phyloP scores from a whole-genome alignment of 1,140 invertebrate species.

The Drosophila equinoxialis region DNA sequence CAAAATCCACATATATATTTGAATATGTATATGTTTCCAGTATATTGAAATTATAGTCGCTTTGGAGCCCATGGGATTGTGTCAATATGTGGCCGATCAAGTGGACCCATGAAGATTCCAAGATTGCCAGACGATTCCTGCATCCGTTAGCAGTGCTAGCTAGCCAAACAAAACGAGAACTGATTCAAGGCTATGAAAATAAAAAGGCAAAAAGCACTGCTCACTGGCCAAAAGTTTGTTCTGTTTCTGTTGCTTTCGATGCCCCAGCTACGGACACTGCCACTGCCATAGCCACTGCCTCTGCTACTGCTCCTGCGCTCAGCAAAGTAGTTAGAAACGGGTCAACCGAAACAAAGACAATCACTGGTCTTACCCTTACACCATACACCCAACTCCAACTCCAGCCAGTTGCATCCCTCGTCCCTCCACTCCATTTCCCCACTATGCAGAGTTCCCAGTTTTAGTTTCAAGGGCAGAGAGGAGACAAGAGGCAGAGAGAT shows the following conservation, averaged over 20 bases:
- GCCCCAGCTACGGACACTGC: neutral
- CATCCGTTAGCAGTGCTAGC: neutral
- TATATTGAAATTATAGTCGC: neutral
- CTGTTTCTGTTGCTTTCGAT: constrained; percentile 4
- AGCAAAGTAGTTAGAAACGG: constrained; percentile 12
- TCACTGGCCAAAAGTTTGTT: constrained; percentile 9
- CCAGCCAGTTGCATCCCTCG: neutral
- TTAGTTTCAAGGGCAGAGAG: constrained; percentile 4
- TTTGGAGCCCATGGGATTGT: neutral
- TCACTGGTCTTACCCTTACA: constrained; percentile 8
- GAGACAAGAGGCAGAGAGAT: neutral
- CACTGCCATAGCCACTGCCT: neutral
- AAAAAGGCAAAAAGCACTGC: constrained; percentile 1
- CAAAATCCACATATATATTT: neutral
- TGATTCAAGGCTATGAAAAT: constrained; percentile 8
- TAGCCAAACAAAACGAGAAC: constrained; percentile 5
- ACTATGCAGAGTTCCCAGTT: constrained; percentile 1
- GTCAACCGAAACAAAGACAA: constrained; percentile 12
- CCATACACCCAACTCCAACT: neutral
- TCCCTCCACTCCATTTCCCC: neutral
- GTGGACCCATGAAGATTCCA: neutral
- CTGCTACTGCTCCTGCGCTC: constrained; percentile 6
- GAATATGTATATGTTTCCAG: neutral
- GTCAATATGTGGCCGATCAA: neutral
- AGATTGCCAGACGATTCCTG: neutral